Evolutionary conservation across 2,797 vertebrate species (phyloP).

Genomic region (Pseudotriccus pelzelni): DNA sequence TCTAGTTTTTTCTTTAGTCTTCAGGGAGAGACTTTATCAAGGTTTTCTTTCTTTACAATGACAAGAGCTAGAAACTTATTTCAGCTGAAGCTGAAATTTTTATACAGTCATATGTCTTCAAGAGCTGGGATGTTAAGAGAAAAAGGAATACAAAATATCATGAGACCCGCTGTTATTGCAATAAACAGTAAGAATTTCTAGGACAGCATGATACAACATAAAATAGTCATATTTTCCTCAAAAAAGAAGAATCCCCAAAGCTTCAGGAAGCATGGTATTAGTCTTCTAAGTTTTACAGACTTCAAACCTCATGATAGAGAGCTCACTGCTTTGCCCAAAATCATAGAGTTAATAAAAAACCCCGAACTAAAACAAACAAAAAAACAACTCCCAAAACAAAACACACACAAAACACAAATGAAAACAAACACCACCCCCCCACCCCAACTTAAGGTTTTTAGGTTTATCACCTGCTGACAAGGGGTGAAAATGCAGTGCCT

Average conservation of each 20-base stretch:
- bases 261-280: neutral
- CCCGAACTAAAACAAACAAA: rapidly evolving
- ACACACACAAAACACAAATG: no score
- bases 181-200: neutral
- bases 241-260: neutral
- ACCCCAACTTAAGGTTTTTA: neutral
- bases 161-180: neutral
- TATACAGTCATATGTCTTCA: neutral
- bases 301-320: neutral
- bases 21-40: neutral
- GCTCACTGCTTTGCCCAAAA: neutral
- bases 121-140: neutral
- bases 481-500: neutral
- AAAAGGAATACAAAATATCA: neutral
- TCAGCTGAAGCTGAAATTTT: neutral
- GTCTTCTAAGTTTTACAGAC: neutral
- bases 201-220: neutral
- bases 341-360: neutral
- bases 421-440: neutral
- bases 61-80: neutral
- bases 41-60: neutral
- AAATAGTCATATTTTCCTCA: neutral
- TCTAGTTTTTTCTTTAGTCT: neutral
- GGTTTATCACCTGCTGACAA: neutral
- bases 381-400: neutral